phyloP scores from a whole-genome alignment of 2,888 invertebrate genomes.

The Brachylomia viminalis region DNA sequence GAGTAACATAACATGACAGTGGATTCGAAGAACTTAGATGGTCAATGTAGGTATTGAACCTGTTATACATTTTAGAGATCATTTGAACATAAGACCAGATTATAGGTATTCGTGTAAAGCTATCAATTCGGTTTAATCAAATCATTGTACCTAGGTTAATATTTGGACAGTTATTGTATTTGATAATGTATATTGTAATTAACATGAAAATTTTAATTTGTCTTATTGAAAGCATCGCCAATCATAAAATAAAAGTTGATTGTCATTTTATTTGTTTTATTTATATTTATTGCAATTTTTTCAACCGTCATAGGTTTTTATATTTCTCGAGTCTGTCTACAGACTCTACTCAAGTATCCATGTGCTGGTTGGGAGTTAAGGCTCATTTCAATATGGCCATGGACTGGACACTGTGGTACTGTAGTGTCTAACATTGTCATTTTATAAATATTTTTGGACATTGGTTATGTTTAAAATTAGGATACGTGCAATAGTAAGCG shows the following conservation, averaged over 20 bases:
- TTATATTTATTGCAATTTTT: background rate
- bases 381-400: conserved; percentile 68
- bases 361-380: background rate
- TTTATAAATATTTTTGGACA: conserved; percentile 55
- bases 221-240: conserved; percentile 47
- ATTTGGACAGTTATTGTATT: conserved; percentile 34
- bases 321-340: background rate
- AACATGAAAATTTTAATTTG: conserved; percentile 42
- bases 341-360: background rate
- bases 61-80: conserved; percentile 19
- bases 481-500: conserved; percentile 84
- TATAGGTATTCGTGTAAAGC: conserved; percentile 39
- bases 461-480: conserved; percentile 80
- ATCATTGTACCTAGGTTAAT: conserved; percentile 40
- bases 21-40: conserved; percentile 15
- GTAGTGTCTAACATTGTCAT: conserved; percentile 35
- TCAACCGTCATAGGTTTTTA: background rate
- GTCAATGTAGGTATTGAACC: background rate
- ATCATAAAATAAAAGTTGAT: conserved; percentile 65
- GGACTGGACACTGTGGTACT: no score
- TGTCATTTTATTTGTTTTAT: conserved; percentile 49
- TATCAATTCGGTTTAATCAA: conserved; percentile 35
- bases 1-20: conserved; percentile 55
- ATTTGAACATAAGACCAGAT: conserved; percentile 22
- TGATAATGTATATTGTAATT: conserved; percentile 38